phyloP scores from a whole-genome alignment of 2,888 invertebrate genomes.

The Drosophila siamana region DNA sequence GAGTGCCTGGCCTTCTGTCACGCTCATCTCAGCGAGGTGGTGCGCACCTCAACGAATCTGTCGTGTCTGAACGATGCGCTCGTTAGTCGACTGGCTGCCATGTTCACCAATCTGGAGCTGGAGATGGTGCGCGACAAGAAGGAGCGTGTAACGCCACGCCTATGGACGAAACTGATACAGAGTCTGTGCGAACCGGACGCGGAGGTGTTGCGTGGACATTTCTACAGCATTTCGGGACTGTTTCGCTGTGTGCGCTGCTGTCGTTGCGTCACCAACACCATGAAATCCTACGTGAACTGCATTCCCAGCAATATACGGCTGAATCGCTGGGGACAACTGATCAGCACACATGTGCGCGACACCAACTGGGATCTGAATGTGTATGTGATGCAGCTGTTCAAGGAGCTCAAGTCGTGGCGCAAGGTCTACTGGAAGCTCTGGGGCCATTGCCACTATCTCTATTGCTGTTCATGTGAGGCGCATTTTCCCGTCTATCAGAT shows the following conservation, averaged over 20 bases:
- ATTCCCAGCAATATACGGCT: conserved; percentile 90
- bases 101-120: conserved; percentile 95
- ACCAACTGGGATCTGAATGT: conserved; percentile 92
- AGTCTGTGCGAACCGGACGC: conserved; percentile 91
- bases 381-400: conserved; percentile 91
- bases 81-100: conserved; percentile 91
- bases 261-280: conserved; percentile 90
- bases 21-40: conserved; percentile 93
- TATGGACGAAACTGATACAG: conserved; percentile 93
- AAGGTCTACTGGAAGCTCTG: conserved; percentile 97
- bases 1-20: conserved; percentile 95
- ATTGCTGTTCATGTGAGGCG: conserved; percentile 92
- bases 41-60: conserved; percentile 93
- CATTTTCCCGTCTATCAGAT: conserved; percentile 92
- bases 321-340: conserved; percentile 90
- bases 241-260: conserved; percentile 91
- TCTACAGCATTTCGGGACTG: conserved; percentile 91
- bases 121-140: conserved; percentile 94
- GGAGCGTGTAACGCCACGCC: conserved; percentile 93
- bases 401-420: conserved; percentile 94
- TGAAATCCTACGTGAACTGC: conserved; percentile 91
- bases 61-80: conserved; percentile 94
- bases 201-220: conserved; percentile 92
- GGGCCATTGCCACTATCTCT: conserved; percentile 95
- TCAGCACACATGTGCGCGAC: conserved; percentile 91